Evolutionary conservation across 2,797 vertebrate species (phyloP), one percentile per base, ranked within the genome.

Genomic region (Yasuhikotakia modesta): DNA sequence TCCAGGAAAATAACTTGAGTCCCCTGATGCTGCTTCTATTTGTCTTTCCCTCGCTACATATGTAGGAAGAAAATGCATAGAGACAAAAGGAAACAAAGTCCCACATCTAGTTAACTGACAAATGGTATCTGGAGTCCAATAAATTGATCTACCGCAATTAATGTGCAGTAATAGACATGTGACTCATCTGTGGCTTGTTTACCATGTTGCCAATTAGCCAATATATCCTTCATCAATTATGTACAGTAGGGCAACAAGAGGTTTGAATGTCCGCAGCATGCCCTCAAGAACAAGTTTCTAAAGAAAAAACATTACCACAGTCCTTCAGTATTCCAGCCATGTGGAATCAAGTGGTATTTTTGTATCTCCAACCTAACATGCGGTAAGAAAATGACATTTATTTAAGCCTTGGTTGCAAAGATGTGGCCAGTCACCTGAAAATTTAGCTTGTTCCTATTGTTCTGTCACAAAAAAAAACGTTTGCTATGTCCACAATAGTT

Each of bases 1-100:
- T 66, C 17, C n/a, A 55, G 22, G 48, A 71, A 72, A 64, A 71
- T 72, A 21, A 71, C 70, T 64, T 65, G 72, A 66, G 52, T 73
- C 70, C 60, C 70, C 19, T 2, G 45, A 70, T 39, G 19, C 45
- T 43, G 19, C 66, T 52, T 72, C 74, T 78, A 45, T 81, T 81
- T 78, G 67, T 78, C 35, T 81, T 78, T 73, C n/a, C 1, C 53
- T 45, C 6, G 1, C 55, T 52, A 32, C 53, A 55, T 69, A 70
- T 77, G 75, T 63, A 71, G 17, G 12, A 65, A 45, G 13, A 57
- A 77, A 77, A 70, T 72, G 7, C n/a, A 1, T 35, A 67, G 58
- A 43, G 53, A 30, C 43, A 60, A 58, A 27, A 57, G 63, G 32
- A 53, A 64, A 67, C 30, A 48, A 76, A 7, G 66, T 45, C 43